Percentiles rank a stretch among this genome's conserved stretches.
Conservation (phyloP, 2,113 vertebrate genomes). For the Oceanodroma tethys region DNA sequence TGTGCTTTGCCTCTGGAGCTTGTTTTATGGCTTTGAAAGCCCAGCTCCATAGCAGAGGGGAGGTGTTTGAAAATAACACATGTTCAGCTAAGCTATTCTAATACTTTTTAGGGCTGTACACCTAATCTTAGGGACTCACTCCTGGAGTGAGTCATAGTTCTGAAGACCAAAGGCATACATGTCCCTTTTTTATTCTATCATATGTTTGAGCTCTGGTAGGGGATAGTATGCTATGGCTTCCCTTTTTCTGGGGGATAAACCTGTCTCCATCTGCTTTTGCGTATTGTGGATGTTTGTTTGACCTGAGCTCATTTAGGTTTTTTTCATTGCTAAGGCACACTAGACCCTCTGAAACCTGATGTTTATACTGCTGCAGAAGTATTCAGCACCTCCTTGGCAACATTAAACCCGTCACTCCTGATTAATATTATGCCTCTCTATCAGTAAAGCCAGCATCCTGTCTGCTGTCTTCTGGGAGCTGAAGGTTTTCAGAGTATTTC, state of each 20-base stretch:
- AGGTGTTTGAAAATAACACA: slow-evolving; percentile 20
- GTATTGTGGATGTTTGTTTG: not conserved
- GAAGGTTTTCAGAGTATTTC: not conserved
- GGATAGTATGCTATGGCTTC: not conserved
- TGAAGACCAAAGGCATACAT: not conserved
- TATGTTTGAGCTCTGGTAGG: not conserved
- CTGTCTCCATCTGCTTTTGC: not conserved
- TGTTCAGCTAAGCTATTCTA: slow-evolving; percentile 8
- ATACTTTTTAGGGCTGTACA: not conserved
- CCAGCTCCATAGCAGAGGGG: not conserved
- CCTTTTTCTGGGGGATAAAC: not conserved
- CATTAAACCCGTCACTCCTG: not conserved
- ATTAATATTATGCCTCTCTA: not conserved
- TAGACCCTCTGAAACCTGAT: not conserved
- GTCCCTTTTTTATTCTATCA: not conserved
- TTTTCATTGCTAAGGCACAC: not conserved
- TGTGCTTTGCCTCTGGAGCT: slow-evolving; percentile 21
- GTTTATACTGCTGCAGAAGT: not conserved
- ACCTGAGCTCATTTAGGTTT: not conserved
- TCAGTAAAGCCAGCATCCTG: slow-evolving; percentile 32
- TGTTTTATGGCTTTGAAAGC: slow-evolving; percentile 9
- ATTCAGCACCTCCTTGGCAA: not conserved
- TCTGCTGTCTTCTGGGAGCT: not conserved
- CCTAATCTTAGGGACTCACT: not conserved
- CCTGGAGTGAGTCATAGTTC: not conserved